Evolutionary conservation across 2,797 vertebrate genomes (phyloP), one percentile per base, ranked within the genome.

Genomic region (Rhabdomys pumilio): DNA sequence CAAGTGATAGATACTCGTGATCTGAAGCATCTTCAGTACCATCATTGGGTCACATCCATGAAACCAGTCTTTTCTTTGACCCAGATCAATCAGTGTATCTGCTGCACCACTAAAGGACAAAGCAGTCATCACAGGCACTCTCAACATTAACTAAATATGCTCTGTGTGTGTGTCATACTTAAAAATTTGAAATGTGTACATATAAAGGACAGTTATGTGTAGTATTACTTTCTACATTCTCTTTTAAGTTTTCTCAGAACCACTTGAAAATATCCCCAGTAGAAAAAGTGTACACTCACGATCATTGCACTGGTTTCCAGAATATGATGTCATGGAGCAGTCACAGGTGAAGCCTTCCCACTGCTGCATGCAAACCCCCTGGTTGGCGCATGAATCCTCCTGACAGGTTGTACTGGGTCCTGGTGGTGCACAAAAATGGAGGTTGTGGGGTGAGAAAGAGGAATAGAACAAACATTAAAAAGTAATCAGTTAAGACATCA

Each of bases 341-440:
- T 99, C 99, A 0, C 99, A 99, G 31, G 99, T 99, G 98, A 99
- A 99, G 93, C 99, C 99, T 98, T 99, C 99, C 99, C 99, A 99
- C 22, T 99, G 99, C 97, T 99, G 99, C 98, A 99, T 99, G 97
- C 99, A 99, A 97, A 99, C 99, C 0, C 99, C 99, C 98, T 99
- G 99, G 98, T 99, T 99, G 0, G 99, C 99, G 81, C 99, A 99
- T 13, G 99, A 99, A 98, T 99, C 99, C 98, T 99, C 99, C 97
- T 99, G 99, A 97, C 99, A 99, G 72, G 99, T 99, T 95, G 99
- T 99, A 98, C 99, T 99, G 0, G 99, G 99, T 98, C 99, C 99
- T 99, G 92, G 19, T 44, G 65, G 97, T 94, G 59, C 90, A 95
- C 29, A 92, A 97, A 80, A 90, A 17, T 15, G 26, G 14, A 59